phyloP scores from a whole-genome alignment of 1,140 invertebrate genomes.

The Saccostrea cuccullata region DNA sequence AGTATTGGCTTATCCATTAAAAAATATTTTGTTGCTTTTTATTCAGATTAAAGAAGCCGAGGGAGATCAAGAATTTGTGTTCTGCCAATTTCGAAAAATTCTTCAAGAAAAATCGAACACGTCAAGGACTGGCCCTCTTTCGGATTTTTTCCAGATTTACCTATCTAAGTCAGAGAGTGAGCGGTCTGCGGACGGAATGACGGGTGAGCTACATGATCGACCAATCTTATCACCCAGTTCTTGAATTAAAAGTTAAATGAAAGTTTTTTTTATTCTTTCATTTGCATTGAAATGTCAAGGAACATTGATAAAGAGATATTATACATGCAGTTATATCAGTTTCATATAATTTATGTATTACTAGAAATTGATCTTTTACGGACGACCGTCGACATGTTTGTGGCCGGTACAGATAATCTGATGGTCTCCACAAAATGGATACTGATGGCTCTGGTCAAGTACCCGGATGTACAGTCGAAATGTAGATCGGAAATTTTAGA shows the following conservation, averaged over 20 bases:
- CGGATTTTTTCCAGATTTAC: constrained; percentile 8
- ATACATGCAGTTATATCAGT: neutral
- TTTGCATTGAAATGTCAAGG: neutral
- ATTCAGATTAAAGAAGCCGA: constrained; percentile 15
- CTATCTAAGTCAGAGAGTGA: neutral
- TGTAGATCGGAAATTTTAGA: constrained; percentile 12
- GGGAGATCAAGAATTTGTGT: neutral
- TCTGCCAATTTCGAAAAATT: constrained; percentile 1
- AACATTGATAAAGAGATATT: too few relatives aligned
- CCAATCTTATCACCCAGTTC: neutral
- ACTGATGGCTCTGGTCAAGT: constrained; percentile 13
- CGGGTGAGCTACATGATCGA: neutral
- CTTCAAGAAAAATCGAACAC: neutral
- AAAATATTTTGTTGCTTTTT: neutral
- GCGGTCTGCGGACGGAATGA: neutral
- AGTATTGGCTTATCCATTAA: too few relatives aligned
- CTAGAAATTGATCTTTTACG: neutral
- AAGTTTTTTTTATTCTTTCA: neutral
- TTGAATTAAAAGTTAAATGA: neutral
- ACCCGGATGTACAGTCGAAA: constrained; percentile 14
- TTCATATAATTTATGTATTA: neutral
- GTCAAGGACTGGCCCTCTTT: neutral
- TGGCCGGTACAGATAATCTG: constrained; percentile 8
- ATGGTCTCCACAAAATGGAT: constrained; percentile 8
- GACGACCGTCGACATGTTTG: neutral